Evolutionary conservation across 1,140 invertebrate genomes (phyloP), one percentile per base, ranked within the genome.

Genomic region (Drosophila lowei): DNA sequence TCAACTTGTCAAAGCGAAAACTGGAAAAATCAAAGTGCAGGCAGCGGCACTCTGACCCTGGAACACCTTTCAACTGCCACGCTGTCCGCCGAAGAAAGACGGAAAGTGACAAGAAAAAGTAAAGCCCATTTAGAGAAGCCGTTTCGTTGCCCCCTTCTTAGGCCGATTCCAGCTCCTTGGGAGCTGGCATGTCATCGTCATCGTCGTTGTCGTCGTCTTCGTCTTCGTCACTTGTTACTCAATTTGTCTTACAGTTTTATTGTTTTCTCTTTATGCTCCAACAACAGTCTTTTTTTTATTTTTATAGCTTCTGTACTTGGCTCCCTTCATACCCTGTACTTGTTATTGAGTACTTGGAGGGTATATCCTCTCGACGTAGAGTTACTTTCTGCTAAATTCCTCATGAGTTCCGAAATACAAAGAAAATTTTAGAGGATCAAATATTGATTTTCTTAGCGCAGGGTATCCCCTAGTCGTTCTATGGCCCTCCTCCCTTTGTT

Each of bases 191-290:
- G 34, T 38, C 34, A 38, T 38, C 34, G 34, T 38, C 13, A 25
- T 43, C 9, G 18, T 44, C 47, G 6, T n/a, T 47, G 54, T 43
- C 43, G 42, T 50, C 44, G 55, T 41, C 56, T 59, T 55, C 23
- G 49, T 72, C 59, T 62, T 80, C 77, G 77, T 67, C 80, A 85
- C 81, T 85, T 86, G 80, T 85, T 85, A 85, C 80, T 81, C 68
- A 85, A 85, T 86, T 72, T 76, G 76, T 76, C 80, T 85, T 73
- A 76, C 48, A 73, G 58, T 86, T 76, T 79, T 77, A 62, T 80
- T 63, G 74, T 80, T 74, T 79, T 79, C 43, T 63, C 52, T 86
- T 86, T 74, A 73, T 50, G 48, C 66, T 55, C 28, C 55, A 16
- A 61, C 46, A 56, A 41, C 62, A 58, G 23, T 0, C 80, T 63